Percentiles rank a stretch among this genome's conserved stretches.
Conservation (phyloP, 92 coral and sea anemone species). For the Meandrina meandrites region DNA sequence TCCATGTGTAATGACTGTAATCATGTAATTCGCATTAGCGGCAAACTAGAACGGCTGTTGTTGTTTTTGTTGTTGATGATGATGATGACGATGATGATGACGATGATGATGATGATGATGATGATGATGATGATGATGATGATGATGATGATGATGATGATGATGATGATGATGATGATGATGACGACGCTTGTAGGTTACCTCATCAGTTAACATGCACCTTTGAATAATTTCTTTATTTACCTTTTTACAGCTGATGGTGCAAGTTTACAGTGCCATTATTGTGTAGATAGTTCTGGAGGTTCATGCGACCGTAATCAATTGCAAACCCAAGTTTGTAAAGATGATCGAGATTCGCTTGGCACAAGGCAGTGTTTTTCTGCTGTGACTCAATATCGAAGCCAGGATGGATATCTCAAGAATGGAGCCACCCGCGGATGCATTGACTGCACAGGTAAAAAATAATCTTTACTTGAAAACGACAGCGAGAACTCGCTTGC, state of each 20-base stretch:
- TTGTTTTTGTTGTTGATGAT: no score
- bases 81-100: no score
- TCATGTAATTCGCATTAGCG: no score
- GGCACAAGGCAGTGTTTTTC: slow-evolving; percentile 1
- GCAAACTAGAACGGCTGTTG: no score
- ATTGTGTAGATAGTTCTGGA: neutral
- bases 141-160: no score
- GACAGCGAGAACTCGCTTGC: neutral
- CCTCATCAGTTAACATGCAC: no score
- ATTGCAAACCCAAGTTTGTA: neutral
- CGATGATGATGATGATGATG: no score
- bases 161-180: no score
- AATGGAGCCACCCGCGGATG: neutral
- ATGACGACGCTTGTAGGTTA: no score
- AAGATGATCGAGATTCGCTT: neutral
- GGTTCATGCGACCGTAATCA: neutral
- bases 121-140: no score
- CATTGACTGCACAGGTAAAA: slow-evolving; percentile 4
- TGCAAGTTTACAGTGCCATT: neutral
- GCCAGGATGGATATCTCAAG: neutral
- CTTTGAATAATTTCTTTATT: no score
- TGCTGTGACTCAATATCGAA: neutral
- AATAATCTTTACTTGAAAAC: neutral
- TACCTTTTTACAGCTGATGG: neutral
- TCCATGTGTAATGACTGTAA: no score